These are phyloP conservation scores for Archips xylosteana DNA, from an alignment of 2,888 invertebrate genomes.

Conservation along the genomic window DNA sequence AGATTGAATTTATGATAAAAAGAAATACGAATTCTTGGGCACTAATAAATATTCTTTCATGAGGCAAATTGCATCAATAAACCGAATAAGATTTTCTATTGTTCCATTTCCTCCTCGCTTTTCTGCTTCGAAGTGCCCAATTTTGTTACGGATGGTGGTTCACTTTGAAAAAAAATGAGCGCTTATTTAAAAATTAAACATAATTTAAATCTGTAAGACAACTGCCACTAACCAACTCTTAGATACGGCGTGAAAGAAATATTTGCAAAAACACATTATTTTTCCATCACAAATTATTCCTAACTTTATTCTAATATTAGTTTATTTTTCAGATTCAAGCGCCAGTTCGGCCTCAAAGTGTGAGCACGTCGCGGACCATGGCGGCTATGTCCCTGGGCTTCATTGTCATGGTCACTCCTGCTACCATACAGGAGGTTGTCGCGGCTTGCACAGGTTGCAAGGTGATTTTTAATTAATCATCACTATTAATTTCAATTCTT, in stretches of 20 bases:
- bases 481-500: not conserved
- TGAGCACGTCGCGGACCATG: conserved; percentile 94
- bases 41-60: conserved; percentile 49
- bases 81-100: conserved; percentile 46
- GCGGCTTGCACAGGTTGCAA: conserved; percentile 95
- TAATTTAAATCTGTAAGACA: too few species aligned
- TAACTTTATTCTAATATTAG: not conserved
- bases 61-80: conserved; percentile 52
- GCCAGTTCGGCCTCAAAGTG: conserved; percentile 89
- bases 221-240: too few species aligned
- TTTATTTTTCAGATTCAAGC: conserved; percentile 64
- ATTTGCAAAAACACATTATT: too few species aligned
- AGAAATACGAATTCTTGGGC: conserved; percentile 20
- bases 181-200: not conserved
- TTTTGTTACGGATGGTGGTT: conserved; percentile 12
- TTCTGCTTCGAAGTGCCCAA: conserved; percentile 37
- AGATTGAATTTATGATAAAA: conserved; percentile 27
- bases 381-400: conserved; percentile 96
- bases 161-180: conserved; percentile 6
- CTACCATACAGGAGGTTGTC: conserved; percentile 96
- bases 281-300: too few species aligned
- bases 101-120: conserved; percentile 42
- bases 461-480: conserved; percentile 64
- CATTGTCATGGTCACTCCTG: conserved; percentile 96
- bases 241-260: too few species aligned